Conservation (phyloP, 1,140 invertebrate genomes). For the Colletes gigas region DNA sequence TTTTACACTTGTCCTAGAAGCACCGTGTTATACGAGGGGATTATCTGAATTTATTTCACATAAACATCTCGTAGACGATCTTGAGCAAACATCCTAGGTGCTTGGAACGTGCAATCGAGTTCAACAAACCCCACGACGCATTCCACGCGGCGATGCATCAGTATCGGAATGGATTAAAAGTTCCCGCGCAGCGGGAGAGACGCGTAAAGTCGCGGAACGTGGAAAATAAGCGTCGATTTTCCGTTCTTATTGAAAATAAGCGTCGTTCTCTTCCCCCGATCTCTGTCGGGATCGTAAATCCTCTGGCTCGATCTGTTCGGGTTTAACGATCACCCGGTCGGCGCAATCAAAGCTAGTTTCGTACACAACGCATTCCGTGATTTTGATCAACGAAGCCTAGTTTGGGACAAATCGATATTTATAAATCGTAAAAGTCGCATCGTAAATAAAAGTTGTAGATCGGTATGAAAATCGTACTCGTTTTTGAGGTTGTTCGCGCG, state of each 20-base stretch:
- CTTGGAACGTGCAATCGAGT: neutral
- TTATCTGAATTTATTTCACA: too few species aligned
- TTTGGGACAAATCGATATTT: neutral
- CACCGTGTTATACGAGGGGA: too few species aligned
- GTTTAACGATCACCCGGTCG: constrained; percentile 8
- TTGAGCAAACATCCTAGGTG: too few species aligned
- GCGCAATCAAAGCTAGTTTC: neutral
- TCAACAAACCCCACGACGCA: neutral
- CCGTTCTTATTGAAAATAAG: too few species aligned
- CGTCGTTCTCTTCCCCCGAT: neutral
- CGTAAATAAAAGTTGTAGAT: neutral
- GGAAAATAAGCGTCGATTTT: neutral
- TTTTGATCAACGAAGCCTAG: neutral
- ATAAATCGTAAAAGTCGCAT: neutral
- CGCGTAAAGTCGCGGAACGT: neutral
- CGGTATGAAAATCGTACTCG: too few species aligned
- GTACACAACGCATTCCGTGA: neutral
- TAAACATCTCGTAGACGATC: too few species aligned
- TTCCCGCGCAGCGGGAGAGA: neutral
- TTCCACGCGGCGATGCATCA: neutral
- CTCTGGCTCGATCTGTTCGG: neutral
- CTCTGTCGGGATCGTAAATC: constrained; percentile 4
- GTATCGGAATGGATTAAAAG: neutral
- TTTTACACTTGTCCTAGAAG: too few species aligned
- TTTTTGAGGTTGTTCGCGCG: too few species aligned